phyloP scores from a whole-genome alignment of 2,113 vertebrate species.

The Embiotoca jacksoni region DNA sequence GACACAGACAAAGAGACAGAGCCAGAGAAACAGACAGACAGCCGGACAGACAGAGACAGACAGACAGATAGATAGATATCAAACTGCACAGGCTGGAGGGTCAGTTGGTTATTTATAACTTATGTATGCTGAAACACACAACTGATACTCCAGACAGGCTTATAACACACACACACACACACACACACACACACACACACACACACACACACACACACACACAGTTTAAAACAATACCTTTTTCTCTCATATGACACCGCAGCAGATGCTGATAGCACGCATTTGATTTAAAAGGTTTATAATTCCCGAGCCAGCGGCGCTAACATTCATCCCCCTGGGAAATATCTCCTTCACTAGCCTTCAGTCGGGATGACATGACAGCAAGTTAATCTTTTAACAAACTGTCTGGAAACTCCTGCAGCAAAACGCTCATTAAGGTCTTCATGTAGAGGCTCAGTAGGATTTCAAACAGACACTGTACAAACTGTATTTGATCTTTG shows the following conservation, averaged over 20 bases:
- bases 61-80: neutral
- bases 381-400: neutral
- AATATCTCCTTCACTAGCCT: no score
- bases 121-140: conserved; percentile 4
- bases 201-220: neutral
- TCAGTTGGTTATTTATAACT: conserved; percentile 35
- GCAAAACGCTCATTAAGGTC: neutral
- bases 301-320: no score
- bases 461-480: no score
- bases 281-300: no score
- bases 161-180: neutral
- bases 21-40: conserved; percentile 26
- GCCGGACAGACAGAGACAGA: conserved; percentile 1
- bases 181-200: neutral
- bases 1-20: no score
- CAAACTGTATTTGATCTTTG: no score
- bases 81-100: neutral
- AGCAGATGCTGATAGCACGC: no score
- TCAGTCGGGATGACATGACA: neutral
- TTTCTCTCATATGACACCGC: no score
- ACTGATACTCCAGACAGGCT: conserved; percentile 22
- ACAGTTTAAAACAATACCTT: no score
- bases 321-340: no score
- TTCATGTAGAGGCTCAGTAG: neutral
- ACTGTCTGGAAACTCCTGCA: neutral